Evolutionary conservation across 1,140 invertebrate genomes (phyloP), one percentile per base, ranked within the genome.

Genomic region (Drosophila serrata): DNA sequence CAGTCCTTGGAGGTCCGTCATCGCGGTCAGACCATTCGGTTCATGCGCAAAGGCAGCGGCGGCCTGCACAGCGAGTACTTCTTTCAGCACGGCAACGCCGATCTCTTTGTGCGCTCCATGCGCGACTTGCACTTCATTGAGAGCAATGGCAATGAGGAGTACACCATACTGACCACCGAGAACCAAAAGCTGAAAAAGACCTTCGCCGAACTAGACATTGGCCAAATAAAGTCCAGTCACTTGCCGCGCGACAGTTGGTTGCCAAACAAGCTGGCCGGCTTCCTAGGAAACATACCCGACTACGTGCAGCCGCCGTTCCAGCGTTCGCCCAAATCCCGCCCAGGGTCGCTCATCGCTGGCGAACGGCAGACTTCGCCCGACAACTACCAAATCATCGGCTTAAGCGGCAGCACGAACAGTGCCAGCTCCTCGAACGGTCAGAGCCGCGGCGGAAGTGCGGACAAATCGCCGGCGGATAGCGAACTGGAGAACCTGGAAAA

Each of bases 11-110:
- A 94, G 75, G 93, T 96, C 11, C 94, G 95, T 35, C 94, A 95
- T 46, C 95, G 95, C 62, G 95, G 95, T 39, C 95, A 96, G 53
- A 95, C 96, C 55, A 93, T 97, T 67, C 95, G 95, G 49, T 95
- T 97, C 72, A 94, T 95, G 65, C 95, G 95, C 11, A 95, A 96
- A 81, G 65, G 37, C 15, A 59, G 57, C 5, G 96, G 96, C 12
- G 95, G 96, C 1, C 95, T 95, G 64, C 95, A 97, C 75, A 96
- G 96, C 69, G 95, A 96, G 15, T 96, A 97, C 82, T 96, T 97
- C 81, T 98, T 98, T 93, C 96, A 98, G 91, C 95, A 96, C 81
- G 96, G 96, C 11, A 97, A 97, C 76, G 96, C 96, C 8, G 96
- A 97, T 82, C 95, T 95, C 65, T 96, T 98, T 87, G 93, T 98